Evolutionary conservation across 2,113 vertebrate species (phyloP), one percentile per base, ranked within the genome.

Genomic region (Siphamia tubifer): DNA sequence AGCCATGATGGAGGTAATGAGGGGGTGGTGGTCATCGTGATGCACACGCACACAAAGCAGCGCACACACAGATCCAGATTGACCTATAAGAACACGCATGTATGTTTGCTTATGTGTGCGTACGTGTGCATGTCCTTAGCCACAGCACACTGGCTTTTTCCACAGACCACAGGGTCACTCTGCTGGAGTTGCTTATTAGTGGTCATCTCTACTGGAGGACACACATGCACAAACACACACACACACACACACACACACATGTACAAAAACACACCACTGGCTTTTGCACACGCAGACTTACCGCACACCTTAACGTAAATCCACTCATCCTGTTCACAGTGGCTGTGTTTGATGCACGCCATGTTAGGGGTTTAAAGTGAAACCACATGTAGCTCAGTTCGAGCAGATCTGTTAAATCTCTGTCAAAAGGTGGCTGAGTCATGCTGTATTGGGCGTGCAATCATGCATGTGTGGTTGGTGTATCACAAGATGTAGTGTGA

Each of bases 1-100:
- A 87, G 87, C 76, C 73, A 77, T 74, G 84, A 60, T 82, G 77
- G 84, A 83, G 75, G 77, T 88, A 88, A 88, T 85, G 84, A 87
- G 56, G 81, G 81, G 83, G 79, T 86, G 82, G 68, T 72, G 82
- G 81, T 87, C 75, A 80, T 85, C 80, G 40, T 64, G 79, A 86
- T 74, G 73, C 84, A 75, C 76, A 66, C 67, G 25, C 30, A 43
- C 61, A 81, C 68, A 79, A 54, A 69, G 24, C 60, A 15, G 67
- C 49, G 54, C 70, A 43, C 67, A 78, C 57, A 45, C 30, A 31
- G 32, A 67, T 54, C 58, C 64, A 63, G 39, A 58, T 52, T 72
- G 78, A 75, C 66, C 69, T 58, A 39, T 44, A 60, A 79, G 60
- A 35, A 69, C 58, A 56, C 72, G 39, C 62, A 44, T 5, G 28